Evolutionary conservation across 1,140 invertebrate species (phyloP).

Genomic region (Venustaconcha ellipsiformis): DNA sequence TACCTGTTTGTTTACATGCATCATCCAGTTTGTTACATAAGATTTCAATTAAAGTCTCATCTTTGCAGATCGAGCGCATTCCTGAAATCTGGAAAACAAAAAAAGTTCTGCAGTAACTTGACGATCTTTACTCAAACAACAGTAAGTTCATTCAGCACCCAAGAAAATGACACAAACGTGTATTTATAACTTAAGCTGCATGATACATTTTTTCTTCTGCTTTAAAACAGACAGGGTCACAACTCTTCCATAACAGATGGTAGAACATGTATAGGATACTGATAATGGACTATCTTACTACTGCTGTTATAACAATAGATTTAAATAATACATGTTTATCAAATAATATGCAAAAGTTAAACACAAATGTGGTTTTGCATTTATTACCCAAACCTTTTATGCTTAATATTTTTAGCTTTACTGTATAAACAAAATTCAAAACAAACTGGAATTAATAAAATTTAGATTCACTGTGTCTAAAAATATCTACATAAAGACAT

Average conservation of each 20-base stretch:
- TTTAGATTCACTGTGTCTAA: too few relatives aligned
- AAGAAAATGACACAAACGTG: background rate
- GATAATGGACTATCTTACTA: too few relatives aligned
- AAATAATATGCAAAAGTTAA: too few relatives aligned
- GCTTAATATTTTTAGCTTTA: too few relatives aligned
- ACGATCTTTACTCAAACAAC: background rate
- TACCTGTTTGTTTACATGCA: conserved; percentile 44
- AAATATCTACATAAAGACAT: too few relatives aligned
- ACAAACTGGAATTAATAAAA: too few relatives aligned
- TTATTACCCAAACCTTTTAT: too few relatives aligned
- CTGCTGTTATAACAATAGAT: too few relatives aligned
- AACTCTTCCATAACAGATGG: background rate
- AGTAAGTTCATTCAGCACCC: background rate
- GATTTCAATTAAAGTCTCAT: conserved; percentile 44
- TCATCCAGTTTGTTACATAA: conserved; percentile 51
- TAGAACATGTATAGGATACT: background rate
- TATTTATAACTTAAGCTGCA: background rate
- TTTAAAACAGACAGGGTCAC: background rate
- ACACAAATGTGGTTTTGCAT: too few relatives aligned
- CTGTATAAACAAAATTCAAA: too few relatives aligned
- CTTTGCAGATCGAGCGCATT: conserved; percentile 69
- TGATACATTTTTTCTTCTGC: background rate
- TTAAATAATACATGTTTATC: too few relatives aligned
- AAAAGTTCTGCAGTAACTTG: background rate
- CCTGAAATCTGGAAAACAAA: conserved; percentile 69